Percentiles rank a stretch among this genome's conserved stretches.
Evolutionary conservation across 2,113 vertebrate genomes (phyloP).

Genomic region (Ctenomys sociabilis): DNA sequence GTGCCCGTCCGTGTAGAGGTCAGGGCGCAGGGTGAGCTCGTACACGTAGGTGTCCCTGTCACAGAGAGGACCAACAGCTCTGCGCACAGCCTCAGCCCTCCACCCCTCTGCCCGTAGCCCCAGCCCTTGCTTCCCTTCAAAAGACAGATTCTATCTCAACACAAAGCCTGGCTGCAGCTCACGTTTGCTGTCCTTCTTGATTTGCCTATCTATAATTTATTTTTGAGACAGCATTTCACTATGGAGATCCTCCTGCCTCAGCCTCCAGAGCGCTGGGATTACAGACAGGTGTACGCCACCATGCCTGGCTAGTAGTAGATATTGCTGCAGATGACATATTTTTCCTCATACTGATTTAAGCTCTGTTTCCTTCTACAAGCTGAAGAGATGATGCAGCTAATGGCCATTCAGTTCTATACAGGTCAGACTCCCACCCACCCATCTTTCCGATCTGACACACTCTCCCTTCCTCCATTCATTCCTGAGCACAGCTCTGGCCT

Average conservation of each 20-base stretch:
- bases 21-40: slow-evolving; percentile 90
- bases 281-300: not conserved
- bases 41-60: slow-evolving; percentile 91
- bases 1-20: slow-evolving; percentile 94
- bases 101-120: too few species aligned
- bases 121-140: not conserved
- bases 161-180: not conserved
- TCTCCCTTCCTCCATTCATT: not conserved
- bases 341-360: not conserved
- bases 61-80: rapidly evolving
- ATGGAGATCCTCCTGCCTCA: not conserved
- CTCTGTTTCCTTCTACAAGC: slow-evolving; percentile 2
- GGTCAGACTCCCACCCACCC: not conserved
- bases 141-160: not conserved
- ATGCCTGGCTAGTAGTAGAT: not conserved
- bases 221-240: not conserved
- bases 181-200: not conserved
- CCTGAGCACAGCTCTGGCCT: not conserved
- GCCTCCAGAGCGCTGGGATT: not conserved
- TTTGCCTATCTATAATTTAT: not conserved
- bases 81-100: too few species aligned
- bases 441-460: not conserved
- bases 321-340: not conserved
- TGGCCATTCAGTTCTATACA: not conserved
- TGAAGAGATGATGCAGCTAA: slow-evolving; percentile 4